phyloP scores from a whole-genome alignment of 2,797 vertebrate genomes.

The Gymnocypris eckloni region DNA sequence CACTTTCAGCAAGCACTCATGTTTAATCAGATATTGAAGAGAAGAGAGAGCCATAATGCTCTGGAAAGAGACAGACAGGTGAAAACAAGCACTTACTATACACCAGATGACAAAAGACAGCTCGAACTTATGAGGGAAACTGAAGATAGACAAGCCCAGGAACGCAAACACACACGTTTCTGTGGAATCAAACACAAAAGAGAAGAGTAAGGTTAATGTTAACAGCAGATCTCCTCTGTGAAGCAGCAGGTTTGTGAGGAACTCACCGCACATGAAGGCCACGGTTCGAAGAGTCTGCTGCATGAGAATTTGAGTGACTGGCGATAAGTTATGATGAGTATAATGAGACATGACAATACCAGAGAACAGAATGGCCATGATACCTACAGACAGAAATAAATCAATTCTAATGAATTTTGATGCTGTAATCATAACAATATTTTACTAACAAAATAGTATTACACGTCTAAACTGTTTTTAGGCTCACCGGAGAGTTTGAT shows the following conservation, averaged over 20 bases:
- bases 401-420: background rate
- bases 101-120: constrained; percentile 99
- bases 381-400: constrained; percentile 78
- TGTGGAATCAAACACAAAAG: constrained; percentile 66
- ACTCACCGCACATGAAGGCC: constrained; percentile 96
- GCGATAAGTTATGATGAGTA: constrained; percentile 98
- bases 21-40: background rate
- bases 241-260: background rate
- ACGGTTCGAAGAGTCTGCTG: constrained; percentile 96
- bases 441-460: background rate
- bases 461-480: background rate
- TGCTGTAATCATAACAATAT: background rate
- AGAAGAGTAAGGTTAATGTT: background rate
- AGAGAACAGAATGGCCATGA: constrained; percentile 98
- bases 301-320: constrained; percentile 98
- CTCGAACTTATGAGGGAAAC: constrained; percentile 99
- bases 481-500: constrained; percentile 93
- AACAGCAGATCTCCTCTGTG: background rate
- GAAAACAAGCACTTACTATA: constrained; percentile 80
- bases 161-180: constrained; percentile 99
- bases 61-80: background rate
- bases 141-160: constrained; percentile 98
- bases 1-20: background rate
- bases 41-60: background rate
- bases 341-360: constrained; percentile 99